These are phyloP conservation scores for Ligdia adustata DNA, from an alignment of 2,888 invertebrate species.

Conservation along the genomic window DNA sequence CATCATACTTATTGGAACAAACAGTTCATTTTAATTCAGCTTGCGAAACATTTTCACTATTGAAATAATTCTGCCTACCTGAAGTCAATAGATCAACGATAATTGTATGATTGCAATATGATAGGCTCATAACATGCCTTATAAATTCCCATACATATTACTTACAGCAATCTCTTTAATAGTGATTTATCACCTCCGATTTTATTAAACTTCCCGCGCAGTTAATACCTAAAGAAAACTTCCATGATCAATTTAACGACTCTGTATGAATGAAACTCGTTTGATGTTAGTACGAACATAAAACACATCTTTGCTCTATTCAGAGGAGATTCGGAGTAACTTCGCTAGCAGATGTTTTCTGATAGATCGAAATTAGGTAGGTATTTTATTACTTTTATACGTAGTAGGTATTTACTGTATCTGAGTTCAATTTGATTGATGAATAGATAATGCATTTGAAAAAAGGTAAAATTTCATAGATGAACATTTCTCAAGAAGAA, in stretches of 20 bases:
- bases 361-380: neutral
- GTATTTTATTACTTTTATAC: too few relatives aligned
- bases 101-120: conserved; percentile 1
- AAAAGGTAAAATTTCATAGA: too few relatives aligned
- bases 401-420: too few relatives aligned
- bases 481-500: too few relatives aligned
- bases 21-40: too few relatives aligned
- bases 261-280: conserved; percentile 19
- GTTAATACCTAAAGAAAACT: conserved; percentile 23
- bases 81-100: conserved; percentile 1
- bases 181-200: conserved; percentile 20
- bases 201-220: conserved; percentile 18
- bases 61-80: neutral
- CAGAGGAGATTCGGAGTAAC: neutral
- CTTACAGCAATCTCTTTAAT: conserved; percentile 7
- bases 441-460: too few relatives aligned
- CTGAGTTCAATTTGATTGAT: too few relatives aligned
- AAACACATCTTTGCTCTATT: conserved; percentile 22
- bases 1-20: too few relatives aligned
- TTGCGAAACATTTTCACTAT: neutral
- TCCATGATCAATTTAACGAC: conserved; percentile 22
- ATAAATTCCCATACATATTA: conserved; percentile 9
- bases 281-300: conserved; percentile 23
- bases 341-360: conserved; percentile 21
- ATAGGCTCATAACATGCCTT: conserved; percentile 6